Percentiles rank a stretch among this genome's conserved stretches.
phyloP scores from a whole-genome alignment of 23 tunicate genomes.

The Halocynthia roretzi region DNA sequence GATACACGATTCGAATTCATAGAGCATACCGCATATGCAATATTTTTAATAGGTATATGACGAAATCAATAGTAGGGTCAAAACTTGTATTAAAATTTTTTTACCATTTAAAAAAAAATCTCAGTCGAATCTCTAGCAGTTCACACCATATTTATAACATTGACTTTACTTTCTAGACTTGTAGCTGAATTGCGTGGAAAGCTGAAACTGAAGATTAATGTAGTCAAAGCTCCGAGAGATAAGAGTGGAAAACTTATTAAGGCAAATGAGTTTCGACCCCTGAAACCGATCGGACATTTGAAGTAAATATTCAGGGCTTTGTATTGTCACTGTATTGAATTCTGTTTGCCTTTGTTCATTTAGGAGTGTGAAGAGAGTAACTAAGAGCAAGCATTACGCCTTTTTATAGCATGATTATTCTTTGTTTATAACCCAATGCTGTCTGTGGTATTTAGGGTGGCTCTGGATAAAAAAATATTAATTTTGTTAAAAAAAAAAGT shows the following conservation, averaged over 20 bases:
- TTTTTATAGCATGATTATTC: no score
- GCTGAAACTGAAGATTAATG: slow-evolving; percentile 52
- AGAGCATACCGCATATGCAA: no score
- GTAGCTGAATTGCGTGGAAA: slow-evolving; percentile 60
- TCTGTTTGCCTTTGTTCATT: no score
- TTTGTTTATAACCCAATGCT: neutral
- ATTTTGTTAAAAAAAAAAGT: no score
- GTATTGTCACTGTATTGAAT: no score
- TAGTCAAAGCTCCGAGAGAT: slow-evolving; percentile 52
- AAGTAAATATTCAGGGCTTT: slow-evolving; percentile 7
- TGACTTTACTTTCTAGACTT: slow-evolving; percentile 24
- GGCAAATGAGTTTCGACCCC: slow-evolving; percentile 36
- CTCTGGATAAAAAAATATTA: no score
- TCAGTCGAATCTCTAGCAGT: neutral
- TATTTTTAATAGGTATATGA: no score
- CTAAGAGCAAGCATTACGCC: no score
- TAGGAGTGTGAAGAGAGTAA: no score
- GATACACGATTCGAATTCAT: neutral
- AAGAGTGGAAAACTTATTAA: slow-evolving; percentile 24
- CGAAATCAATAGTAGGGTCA: no score
- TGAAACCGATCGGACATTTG: slow-evolving; percentile 24
- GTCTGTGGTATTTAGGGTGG: neutral
- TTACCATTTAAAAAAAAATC: no score
- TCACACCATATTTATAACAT: neutral
- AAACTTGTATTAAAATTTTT: no score